Conservation (phyloP, 1,140 invertebrate genomes). For the Araneus ventricosus region DNA sequence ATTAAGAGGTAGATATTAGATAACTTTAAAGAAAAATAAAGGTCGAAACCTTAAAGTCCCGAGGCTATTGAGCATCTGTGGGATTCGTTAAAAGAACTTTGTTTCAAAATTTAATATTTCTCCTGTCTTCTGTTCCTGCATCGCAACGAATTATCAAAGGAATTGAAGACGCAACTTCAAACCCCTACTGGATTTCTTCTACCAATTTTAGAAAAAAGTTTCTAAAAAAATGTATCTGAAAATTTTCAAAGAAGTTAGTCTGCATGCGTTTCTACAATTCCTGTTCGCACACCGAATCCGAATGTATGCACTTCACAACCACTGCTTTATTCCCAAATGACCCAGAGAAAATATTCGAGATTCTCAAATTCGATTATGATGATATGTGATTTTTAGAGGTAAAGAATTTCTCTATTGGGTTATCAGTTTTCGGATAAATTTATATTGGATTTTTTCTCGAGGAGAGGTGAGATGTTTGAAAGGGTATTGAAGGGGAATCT, state of each 20-base stretch:
- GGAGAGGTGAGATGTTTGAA: background rate
- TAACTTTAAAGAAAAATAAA: background rate
- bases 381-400: conserved; percentile 54
- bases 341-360: conserved; percentile 28
- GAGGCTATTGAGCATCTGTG: background rate
- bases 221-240: background rate
- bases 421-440: conserved; percentile 60
- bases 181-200: background rate
- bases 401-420: conserved; percentile 58
- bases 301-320: background rate
- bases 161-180: background rate
- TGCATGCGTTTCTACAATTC: background rate
- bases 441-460: background rate
- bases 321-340: conserved; percentile 5
- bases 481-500: background rate
- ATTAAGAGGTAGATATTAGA: background rate
- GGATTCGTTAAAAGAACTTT: background rate
- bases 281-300: background rate
- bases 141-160: background rate
- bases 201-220: background rate
- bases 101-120: background rate
- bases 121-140: background rate
- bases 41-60: background rate
- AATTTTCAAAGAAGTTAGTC: background rate
- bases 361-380: conserved; percentile 53